Conservation (phyloP, 2,888 invertebrate genomes). For the Zootermopsis nevadensis region DNA sequence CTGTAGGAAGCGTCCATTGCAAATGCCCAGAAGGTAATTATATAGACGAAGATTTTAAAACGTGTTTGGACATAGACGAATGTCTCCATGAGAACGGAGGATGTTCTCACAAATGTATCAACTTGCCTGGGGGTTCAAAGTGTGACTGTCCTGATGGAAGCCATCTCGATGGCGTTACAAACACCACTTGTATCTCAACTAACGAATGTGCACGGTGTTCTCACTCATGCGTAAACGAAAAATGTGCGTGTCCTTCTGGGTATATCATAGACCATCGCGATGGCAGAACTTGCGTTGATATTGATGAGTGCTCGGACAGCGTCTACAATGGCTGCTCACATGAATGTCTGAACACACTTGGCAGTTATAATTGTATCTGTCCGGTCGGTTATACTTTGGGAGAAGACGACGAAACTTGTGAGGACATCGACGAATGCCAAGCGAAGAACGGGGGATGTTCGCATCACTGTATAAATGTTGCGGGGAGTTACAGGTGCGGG, state of each 20-base stretch:
- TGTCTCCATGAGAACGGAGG: constrained; percentile 61
- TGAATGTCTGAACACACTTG: constrained; percentile 61
- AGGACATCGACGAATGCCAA: constrained; percentile 56
- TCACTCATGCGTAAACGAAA: constrained; percentile 60
- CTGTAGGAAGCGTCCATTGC: constrained; percentile 71
- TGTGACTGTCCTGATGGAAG: constrained; percentile 88
- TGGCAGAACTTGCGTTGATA: constrained; percentile 60
- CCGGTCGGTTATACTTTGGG: constrained; percentile 60
- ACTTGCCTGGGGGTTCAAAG: constrained; percentile 73
- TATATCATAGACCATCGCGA: constrained; percentile 58
- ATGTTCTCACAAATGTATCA: constrained; percentile 65
- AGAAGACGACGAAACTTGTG: constrained; percentile 59
- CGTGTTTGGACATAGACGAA: constrained; percentile 60
- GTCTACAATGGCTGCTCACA: constrained; percentile 63
- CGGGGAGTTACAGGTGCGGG: constrained; percentile 60
- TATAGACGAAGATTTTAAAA: constrained; percentile 62
- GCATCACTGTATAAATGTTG: constrained; percentile 63
- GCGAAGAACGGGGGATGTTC: constrained; percentile 62
- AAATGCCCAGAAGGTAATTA: constrained; percentile 66
- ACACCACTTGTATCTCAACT: constrained; percentile 59
- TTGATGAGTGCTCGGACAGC: constrained; percentile 62
- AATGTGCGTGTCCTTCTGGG: constrained; percentile 64
- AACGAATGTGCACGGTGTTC: constrained; percentile 57
- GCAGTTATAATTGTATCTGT: constrained; percentile 64
- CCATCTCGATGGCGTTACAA: constrained; percentile 73